Base-by-base conservation (phyloP, 2,888 invertebrate species). In the Tuta absoluta region DNA sequence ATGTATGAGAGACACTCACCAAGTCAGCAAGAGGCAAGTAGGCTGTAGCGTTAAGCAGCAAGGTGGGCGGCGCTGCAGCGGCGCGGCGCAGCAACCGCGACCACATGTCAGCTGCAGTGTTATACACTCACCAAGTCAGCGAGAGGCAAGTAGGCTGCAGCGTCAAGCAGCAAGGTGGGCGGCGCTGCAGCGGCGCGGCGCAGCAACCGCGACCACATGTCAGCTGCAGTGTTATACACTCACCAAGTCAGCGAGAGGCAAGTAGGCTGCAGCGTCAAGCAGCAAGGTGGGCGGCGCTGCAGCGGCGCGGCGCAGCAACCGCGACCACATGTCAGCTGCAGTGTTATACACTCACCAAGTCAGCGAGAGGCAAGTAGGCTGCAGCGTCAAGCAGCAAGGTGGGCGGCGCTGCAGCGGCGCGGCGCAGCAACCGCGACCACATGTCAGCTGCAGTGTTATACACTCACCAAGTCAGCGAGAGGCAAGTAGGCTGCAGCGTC, bases 401-500 rank as follows among this genome's bases (percentile, higher is more conserved):
- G 48, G 85, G 81, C 49, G 82, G 75, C 65, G 79, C 73, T 37
- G 72, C 64, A 72, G 72, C 19, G 73, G 72, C 68, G 85, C 71
- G 62, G 68, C 64, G n/a, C 69, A 68, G 62, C 76, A 72, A 63
- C 79, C 69, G 10, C 74, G 74, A 70, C 82, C 82, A 81, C 81
- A 82, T 69, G 12, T 69, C 77, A 49, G 73, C 73, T 28, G 77
- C 79, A 37, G 66, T 69, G 21, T n/a, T n/a, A n/a, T n/a, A n/a
- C n/a, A n/a, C n/a, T n/a, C n/a, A n/a, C n/a, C n/a, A n/a, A n/a
- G n/a, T n/a, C 81, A 67, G 79, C 82, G 45, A 78, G 72, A 23
- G 87, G 87, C 69, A 88, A 72, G 72, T 82, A 80, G 12, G 86
- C 78, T 33, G 81, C 82, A 66, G 87, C 87, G 70, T 85, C 85